Conservation (phyloP, 2,797 vertebrate genomes). For the Anguilla megastoma region DNA sequence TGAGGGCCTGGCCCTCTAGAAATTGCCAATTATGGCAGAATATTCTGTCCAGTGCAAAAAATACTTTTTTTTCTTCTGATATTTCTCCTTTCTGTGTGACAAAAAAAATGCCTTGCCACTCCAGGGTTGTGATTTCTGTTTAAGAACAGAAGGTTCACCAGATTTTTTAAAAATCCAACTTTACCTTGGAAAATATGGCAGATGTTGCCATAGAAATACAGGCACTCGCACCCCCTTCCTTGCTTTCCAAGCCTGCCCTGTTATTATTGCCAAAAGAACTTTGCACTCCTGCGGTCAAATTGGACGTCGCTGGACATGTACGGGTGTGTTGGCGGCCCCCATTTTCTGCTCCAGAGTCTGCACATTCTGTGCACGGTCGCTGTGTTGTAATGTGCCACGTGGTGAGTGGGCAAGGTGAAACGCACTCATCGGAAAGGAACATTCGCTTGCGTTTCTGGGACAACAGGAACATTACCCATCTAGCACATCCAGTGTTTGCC, state of each 20-base stretch:
- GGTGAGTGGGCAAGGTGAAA: not conserved
- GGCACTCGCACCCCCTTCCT: not conserved
- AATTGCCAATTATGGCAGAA: conserved; percentile 41
- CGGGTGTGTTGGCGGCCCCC: conserved; percentile 26
- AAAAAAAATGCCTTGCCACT: conserved; percentile 47
- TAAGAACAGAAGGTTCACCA: conserved; percentile 23
- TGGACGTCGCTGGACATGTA: not conserved
- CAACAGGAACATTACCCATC: not conserved
- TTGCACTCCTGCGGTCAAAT: not conserved
- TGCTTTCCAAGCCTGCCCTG: not conserved
- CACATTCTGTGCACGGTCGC: conserved; percentile 37
- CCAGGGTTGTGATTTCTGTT: conserved; percentile 34
- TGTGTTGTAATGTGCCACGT: conserved; percentile 10
- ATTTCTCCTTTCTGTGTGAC: conserved; percentile 40
- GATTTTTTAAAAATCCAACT: conserved; percentile 30
- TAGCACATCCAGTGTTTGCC: not conserved
- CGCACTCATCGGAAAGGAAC: not conserved
- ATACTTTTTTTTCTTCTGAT: conserved; percentile 28
- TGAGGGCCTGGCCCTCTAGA: conserved; percentile 91
- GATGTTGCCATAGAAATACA: not conserved
- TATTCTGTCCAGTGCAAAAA: conserved; percentile 47
- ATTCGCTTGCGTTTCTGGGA: not conserved
- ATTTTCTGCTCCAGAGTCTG: conserved; percentile 49
- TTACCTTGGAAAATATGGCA: conserved; percentile 52
- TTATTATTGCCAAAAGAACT: not conserved